Conservation (phyloP, 2,888 invertebrate species). For the Cotesia congregata region DNA sequence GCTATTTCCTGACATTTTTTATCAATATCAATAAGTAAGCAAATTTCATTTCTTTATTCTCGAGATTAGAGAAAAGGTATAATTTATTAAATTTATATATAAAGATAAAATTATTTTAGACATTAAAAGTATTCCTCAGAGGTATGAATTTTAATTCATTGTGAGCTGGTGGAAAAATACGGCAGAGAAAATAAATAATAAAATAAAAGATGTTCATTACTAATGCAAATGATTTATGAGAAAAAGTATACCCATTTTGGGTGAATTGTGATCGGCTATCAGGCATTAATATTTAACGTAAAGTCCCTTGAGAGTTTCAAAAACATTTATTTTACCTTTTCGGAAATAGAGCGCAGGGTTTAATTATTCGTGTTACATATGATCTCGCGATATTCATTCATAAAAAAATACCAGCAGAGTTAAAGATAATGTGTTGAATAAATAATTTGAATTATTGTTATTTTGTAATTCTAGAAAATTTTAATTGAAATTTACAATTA, state of each 20-base stretch:
- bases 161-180: background rate
- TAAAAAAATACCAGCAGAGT: too few relatives aligned
- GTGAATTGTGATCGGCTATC: background rate
- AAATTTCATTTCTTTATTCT: conserved; percentile 10
- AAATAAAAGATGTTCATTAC: background rate
- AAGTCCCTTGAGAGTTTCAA: background rate
- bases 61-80: too few relatives aligned
- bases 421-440: too few relatives aligned
- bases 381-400: background rate
- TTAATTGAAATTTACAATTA: too few relatives aligned
- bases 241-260: background rate
- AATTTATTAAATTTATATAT: too few relatives aligned
- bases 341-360: background rate
- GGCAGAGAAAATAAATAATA: background rate
- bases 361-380: background rate
- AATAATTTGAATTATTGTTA: too few relatives aligned
- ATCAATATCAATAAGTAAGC: too few relatives aligned
- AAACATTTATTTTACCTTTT: background rate
- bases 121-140: too few relatives aligned
- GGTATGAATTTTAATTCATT: too few relatives aligned
- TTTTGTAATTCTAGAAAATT: too few relatives aligned
- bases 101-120: too few relatives aligned
- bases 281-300: background rate
- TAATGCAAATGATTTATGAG: background rate
- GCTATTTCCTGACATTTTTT: too few relatives aligned